A percentile compares a stretch with the other conserved stretches of the same genome.
phyloP scores from a whole-genome alignment of 2,888 invertebrate species.

The Callinectes sapidus region DNA sequence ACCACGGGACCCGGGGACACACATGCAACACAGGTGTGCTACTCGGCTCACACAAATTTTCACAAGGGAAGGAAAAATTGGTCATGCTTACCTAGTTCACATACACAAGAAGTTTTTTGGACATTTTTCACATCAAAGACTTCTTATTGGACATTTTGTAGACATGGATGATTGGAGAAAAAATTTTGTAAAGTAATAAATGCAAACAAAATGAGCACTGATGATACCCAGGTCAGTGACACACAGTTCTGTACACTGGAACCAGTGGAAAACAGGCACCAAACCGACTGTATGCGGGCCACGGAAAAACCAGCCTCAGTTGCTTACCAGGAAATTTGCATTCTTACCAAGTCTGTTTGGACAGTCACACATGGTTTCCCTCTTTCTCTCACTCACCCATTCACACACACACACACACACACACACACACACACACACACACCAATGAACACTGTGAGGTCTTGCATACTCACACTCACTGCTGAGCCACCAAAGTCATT shows the following conservation, averaged over 20 bases:
- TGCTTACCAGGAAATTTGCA: neutral
- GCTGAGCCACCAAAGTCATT: conserved; percentile 32
- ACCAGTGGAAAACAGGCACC: neutral
- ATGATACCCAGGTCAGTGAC: neutral
- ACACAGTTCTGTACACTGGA: neutral
- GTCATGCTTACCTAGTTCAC: conserved; percentile 31
- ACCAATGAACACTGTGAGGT: neutral
- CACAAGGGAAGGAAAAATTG: conserved; percentile 24
- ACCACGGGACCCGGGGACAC: neutral
- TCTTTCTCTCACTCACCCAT: neutral
- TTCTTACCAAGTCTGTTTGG: neutral
- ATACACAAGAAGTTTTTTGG: conserved; percentile 30
- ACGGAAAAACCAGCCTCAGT: neutral
- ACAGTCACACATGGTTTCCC: neutral
- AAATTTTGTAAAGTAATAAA: conserved; percentile 5
- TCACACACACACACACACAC: neutral
- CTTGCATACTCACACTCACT: conserved; percentile 41
- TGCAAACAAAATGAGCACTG: neutral
- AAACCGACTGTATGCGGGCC: neutral
- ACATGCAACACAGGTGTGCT: conserved; percentile 41
- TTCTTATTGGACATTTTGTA: conserved; percentile 14
- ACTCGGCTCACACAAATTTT: neutral
- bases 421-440: conserved; percentile 21
- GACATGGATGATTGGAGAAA: conserved; percentile 8
- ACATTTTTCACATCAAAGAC: conserved; percentile 26